These are phyloP conservation scores for Drosophila bipectinata DNA, from an alignment of 1,140 invertebrate genomes.

Conservation along the genomic window DNA sequence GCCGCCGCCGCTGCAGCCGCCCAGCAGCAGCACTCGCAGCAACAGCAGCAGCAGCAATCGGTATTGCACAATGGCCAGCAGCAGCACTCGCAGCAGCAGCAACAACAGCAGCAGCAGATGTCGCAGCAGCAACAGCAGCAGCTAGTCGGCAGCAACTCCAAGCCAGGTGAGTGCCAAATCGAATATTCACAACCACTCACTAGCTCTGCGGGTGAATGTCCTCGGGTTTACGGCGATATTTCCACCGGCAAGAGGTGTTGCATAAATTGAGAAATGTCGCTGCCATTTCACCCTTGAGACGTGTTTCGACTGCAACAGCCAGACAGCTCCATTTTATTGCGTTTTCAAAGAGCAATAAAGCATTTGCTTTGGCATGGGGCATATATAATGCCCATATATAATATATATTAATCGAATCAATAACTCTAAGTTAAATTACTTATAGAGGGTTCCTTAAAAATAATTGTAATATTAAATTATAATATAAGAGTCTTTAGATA, in stretches of 20 bases:
- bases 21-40: conserved; percentile 63
- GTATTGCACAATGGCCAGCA: conserved; percentile 78
- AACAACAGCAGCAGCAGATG: conserved; percentile 63
- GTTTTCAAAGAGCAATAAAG: not conserved
- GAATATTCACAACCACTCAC: conserved; percentile 11
- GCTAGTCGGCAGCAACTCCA: conserved; percentile 67
- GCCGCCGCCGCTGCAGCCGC: conserved; percentile 73
- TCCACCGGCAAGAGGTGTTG: conserved; percentile 34
- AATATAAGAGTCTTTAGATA: no score
- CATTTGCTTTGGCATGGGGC: not conserved
- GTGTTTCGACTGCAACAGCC: conserved; percentile 26
- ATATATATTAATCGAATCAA: not conserved
- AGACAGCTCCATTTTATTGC: not conserved
- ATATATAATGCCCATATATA: no score
- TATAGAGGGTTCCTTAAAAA: not conserved
- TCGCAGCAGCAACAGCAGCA: conserved; percentile 62
- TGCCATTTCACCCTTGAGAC: conserved; percentile 33
- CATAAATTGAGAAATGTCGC: conserved; percentile 43
- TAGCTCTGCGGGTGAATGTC: conserved; percentile 28
- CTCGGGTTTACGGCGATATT: conserved; percentile 12
- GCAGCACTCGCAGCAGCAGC: conserved; percentile 69
- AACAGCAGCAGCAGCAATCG: conserved; percentile 66
- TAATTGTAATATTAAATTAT: no score
- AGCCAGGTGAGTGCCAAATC: conserved; percentile 69
- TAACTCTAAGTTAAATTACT: not conserved